A percentile compares a stretch with the other conserved stretches of the same genome.
Conservation (phyloP, 2,113 vertebrate genomes). For the Ageneiosus marmoratus region DNA sequence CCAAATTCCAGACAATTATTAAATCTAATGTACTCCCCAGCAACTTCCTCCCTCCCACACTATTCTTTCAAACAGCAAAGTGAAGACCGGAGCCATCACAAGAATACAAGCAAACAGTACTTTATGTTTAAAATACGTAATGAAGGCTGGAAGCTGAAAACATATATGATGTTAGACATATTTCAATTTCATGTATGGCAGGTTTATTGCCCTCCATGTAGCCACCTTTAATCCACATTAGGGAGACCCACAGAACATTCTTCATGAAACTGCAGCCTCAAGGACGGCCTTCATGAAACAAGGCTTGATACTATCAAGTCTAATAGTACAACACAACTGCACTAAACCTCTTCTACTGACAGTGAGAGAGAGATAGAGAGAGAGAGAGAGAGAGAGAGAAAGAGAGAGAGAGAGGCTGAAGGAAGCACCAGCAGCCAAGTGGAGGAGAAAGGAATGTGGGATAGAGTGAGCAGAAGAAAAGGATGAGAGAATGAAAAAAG, state of each 20-base stretch:
- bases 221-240: background rate
- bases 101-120: background rate
- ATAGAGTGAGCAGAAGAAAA: conserved; percentile 54
- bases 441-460: conserved; percentile 30
- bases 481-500: conserved; percentile 60
- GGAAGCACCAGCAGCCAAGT: conserved; percentile 20
- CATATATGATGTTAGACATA: background rate
- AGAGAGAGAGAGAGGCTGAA: conserved; percentile 7
- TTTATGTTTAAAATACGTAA: background rate
- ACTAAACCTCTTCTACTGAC: background rate
- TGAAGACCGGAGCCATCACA: background rate
- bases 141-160: background rate
- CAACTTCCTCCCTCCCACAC: background rate
- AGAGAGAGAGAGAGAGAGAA: conserved; percentile 16
- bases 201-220: background rate
- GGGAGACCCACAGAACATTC: background rate
- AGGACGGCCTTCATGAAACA: background rate
- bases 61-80: background rate
- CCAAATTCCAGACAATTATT: conserved; percentile 37
- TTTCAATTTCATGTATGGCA: background rate
- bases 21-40: conserved; percentile 21
- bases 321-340: background rate
- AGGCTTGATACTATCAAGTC: background rate
- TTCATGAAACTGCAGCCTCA: background rate
- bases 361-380: conserved; percentile 21